A percentile compares a stretch with the other conserved stretches of the same genome.
phyloP scores from a whole-genome alignment of 2,888 invertebrate genomes.

The Sipha maydis region DNA sequence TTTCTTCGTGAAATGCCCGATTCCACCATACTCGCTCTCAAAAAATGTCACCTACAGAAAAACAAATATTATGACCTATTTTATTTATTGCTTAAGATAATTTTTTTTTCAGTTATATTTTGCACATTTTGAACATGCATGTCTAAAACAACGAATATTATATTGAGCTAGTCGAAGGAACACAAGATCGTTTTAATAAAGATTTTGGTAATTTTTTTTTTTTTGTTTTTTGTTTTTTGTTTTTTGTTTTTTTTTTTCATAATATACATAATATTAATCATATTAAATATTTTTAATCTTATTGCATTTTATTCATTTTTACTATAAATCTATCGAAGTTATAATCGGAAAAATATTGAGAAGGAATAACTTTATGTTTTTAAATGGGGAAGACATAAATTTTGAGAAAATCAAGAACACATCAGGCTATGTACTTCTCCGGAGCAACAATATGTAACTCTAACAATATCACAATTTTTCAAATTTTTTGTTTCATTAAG shows the following conservation, averaged over 20 bases:
- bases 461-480: conserved; percentile 60
- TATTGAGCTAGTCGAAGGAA: conserved; percentile 56
- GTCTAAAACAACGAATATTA: conserved; percentile 53
- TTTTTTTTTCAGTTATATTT: conserved; percentile 30
- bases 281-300: conserved; percentile 24
- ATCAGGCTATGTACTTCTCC: conserved; percentile 58
- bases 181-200: conserved; percentile 49
- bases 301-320: conserved; percentile 40
- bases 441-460: conserved; percentile 53
- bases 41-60: conserved; percentile 51
- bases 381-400: conserved; percentile 59
- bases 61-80: conserved; percentile 31
- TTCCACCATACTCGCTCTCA: conserved; percentile 39
- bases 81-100: conserved; percentile 59
- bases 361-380: conserved; percentile 42
- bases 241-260: conserved; percentile 11
- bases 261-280: conserved; percentile 10
- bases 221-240: too few species aligned
- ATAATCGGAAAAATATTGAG: conserved; percentile 35
- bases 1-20: conserved; percentile 24
- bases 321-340: conserved; percentile 43
- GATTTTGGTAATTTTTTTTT: conserved; percentile 8
- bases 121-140: conserved; percentile 24
- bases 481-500: conserved; percentile 30
- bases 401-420: conserved; percentile 61